These are phyloP conservation scores for Tetragnatha montana DNA, from an alignment of 2,888 invertebrate genomes.

Conservation along the genomic window DNA sequence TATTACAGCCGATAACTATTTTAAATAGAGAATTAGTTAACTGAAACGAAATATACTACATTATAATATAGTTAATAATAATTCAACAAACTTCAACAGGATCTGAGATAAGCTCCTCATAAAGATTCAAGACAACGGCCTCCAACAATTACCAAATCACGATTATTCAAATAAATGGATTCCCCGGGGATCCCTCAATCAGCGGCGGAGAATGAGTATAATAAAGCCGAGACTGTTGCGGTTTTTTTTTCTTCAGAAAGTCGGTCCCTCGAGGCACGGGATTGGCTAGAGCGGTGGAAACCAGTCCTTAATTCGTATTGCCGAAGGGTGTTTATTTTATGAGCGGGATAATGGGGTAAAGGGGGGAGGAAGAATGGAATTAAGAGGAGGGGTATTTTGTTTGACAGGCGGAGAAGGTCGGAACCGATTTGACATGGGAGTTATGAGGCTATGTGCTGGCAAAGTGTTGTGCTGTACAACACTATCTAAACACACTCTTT, in stretches of 20 bases:
- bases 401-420: too few relatives aligned
- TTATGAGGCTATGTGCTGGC: too few relatives aligned
- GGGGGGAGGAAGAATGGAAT: too few relatives aligned
- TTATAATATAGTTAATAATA: neutral
- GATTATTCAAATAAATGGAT: neutral
- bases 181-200: neutral
- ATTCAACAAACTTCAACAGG: neutral
- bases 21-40: neutral
- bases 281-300: neutral
- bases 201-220: neutral
- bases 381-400: too few relatives aligned
- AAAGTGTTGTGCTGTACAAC: too few relatives aligned
- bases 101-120: neutral
- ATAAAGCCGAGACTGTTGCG: constrained; percentile 2
- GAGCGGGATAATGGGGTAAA: neutral
- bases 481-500: too few relatives aligned
- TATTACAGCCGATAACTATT: too few relatives aligned
- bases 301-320: constrained; percentile 9
- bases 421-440: too few relatives aligned
- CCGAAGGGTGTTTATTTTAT: neutral
- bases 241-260: constrained; percentile 13
- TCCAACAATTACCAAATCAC: neutral
- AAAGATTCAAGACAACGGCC: neutral
- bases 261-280: neutral
- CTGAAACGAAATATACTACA: neutral